Evolutionary conservation across 2,888 invertebrate species (phyloP), one percentile per base, ranked within the genome.

Genomic region (Uloborus plumipes): DNA sequence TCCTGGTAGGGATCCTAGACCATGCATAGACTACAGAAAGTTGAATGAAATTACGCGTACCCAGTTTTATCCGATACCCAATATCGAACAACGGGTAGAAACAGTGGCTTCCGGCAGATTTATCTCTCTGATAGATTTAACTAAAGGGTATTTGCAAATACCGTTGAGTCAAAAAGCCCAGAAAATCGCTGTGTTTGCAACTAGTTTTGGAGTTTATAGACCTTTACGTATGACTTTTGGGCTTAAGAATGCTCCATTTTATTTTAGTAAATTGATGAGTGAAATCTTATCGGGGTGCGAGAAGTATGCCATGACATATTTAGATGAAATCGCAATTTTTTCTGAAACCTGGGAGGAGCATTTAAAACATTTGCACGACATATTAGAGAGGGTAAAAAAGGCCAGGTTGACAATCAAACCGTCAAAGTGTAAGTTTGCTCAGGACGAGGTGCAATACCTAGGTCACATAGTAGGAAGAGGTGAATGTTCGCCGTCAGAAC

Each of bases 341-440:
- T 76, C 76, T 49, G 14, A 61, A 39, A 76, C 15, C n/a, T 67
- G 67, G 76, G 59, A 67, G n/a, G 67, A 76, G 15, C 67, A 69
- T 62, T 22, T 76, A 18, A 18, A 50, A 67, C 76, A 76, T 58
- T 6, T 76, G 15, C n/a, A 50, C 16, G 22, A 51, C 0, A 51
- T 61, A 15, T 39, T 69, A 7, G 31, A 51, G 0, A n/a, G 49
- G 2, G 26, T 76, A 18, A 61, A 55, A n/a, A 14, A 13, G 9
- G 50, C 76, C 1, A 49, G 61, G 1, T 15, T 69, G 18, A 18
- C 39, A 7, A 49, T 70, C 9, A 58, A 75, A 18, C 75, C 31
- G 9, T 66, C 70, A 4, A 77, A 77, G 39, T 77, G 70, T 55
- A 39, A 77, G 22, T 77, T 70, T 64, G 49, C 49, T 22, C 64